phyloP scores from a whole-genome alignment of 2,797 vertebrate genomes.

The Schizopygopsis pylzovi region DNA sequence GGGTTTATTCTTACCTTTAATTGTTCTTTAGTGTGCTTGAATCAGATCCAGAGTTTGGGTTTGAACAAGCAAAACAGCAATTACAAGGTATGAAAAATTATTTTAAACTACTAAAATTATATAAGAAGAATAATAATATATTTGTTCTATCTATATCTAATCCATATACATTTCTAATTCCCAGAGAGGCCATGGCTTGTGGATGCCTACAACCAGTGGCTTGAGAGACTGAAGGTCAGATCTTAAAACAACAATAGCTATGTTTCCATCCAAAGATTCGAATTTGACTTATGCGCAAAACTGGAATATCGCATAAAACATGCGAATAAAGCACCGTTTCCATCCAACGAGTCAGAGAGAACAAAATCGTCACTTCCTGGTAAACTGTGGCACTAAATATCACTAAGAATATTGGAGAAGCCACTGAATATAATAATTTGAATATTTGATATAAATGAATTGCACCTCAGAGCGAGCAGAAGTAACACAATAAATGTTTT shows the following conservation, averaged over 20 bases:
- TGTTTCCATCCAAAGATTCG: too few species aligned
- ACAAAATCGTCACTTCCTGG: too few species aligned
- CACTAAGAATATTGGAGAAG: too few species aligned
- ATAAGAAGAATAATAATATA: not conserved
- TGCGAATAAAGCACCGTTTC: too few species aligned
- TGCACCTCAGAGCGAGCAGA: too few species aligned
- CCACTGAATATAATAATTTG: too few species aligned
- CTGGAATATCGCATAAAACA: too few species aligned
- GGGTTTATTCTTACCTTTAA: not conserved
- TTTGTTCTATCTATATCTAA: not conserved
- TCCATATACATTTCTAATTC: not conserved
- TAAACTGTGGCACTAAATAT: too few species aligned
- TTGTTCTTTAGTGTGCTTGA: conserved; percentile 86
- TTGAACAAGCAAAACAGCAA: conserved; percentile 93
- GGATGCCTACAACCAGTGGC: conserved; percentile 90
- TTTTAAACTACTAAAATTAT: not conserved
- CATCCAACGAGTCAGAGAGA: too few species aligned
- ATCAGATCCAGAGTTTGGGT: conserved; percentile 93
- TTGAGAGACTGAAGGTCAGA: conserved; percentile 89
- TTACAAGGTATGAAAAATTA: conserved; percentile 85
- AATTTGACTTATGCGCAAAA: too few species aligned
- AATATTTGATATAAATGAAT: too few species aligned
- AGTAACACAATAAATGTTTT: too few species aligned
- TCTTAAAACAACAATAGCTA: not conserved
- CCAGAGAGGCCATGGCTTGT: conserved; percentile 94